Conservation (phyloP, 2,113 vertebrate species). For the Otus sunia region DNA sequence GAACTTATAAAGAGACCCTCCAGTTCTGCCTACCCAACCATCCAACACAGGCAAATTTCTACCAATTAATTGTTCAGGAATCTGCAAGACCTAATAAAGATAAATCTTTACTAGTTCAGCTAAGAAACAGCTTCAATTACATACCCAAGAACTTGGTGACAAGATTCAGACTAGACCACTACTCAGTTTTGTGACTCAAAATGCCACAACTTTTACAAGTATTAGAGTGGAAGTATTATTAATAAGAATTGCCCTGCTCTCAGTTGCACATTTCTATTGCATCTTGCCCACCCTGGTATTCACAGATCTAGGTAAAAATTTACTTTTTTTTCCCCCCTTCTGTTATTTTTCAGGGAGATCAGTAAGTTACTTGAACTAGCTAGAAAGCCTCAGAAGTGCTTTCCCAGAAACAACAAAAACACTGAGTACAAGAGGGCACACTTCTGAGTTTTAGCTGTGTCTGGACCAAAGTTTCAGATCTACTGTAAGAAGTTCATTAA, state of each 20-base stretch:
- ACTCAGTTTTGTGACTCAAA: not conserved
- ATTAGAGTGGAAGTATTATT: not conserved
- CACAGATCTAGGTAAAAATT: not conserved
- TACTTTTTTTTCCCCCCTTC: rapidly evolving
- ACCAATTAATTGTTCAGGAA: not conserved
- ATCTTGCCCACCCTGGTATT: not conserved
- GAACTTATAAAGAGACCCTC: not conserved
- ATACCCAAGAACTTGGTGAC: not conserved
- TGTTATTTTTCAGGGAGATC: not conserved
- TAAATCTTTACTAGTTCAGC: not conserved
- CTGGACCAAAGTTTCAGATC: not conserved
- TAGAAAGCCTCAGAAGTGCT: not conserved
- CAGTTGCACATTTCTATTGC: not conserved
- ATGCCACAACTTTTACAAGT: not conserved
- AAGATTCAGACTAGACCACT: not conserved
- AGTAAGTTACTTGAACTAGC: not conserved
- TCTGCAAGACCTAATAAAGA: not conserved
- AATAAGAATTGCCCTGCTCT: not conserved
- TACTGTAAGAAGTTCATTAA: not conserved
- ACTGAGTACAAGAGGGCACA: rapidly evolving
- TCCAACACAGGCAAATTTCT: not conserved
- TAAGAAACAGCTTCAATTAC: not conserved
- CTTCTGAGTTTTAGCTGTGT: not conserved
- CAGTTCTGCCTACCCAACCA: not conserved
- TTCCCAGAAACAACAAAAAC: not conserved